Base-by-base conservation (phyloP, 2,113 vertebrate species). In the Okapia johnstoni region DNA sequence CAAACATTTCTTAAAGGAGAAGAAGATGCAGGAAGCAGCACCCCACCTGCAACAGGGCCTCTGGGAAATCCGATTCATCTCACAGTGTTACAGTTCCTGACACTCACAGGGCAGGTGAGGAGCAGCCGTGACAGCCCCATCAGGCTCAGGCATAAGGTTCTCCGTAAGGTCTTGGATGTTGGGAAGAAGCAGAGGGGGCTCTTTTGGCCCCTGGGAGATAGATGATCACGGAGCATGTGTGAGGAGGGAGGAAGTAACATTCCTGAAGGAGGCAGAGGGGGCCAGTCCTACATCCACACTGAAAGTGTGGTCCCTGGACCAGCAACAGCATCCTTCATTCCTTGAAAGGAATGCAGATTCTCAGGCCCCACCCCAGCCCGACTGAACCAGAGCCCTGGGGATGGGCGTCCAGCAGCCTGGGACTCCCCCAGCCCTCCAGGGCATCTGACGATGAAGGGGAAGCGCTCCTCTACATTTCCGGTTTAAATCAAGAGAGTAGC, bases 401-500 rank as follows among this genome's bases (percentile, higher is more conserved):
- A 36, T 4, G 6, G 11, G 33, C 1, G 28, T 43, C 81, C 21
- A 7, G 73, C 12, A 23, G 46, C 6, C 14, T 70, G 26, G 9
- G 8, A 63, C 46, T 30, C 52, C 7, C 0, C 46, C 40, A 58
- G 55, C 83, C 50, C 77, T 88, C 48, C 7, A 11, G 19, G 61
- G 26, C 16, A 28, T 3, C 36, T 2, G 16, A 66, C 1, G 5
- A 3, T 19, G 30, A 2, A 1, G 33, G 50, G 6, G 5, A 60
- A 23, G 17, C 1, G 1, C 5, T 46, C 33, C 19, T 10, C 91
- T 10, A 10, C 4, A 0, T 14, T 2, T 19, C 1, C 2, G 28
- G 13, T 26, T 94, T 55, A 30, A n/a, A 28, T 58, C 28, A 46
- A 61, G 43, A 73, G 23, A 40, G 61, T 2, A 60, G n/a, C 30